Base-by-base conservation (phyloP, 2,797 vertebrate genomes). In the Enteromius afrohamiltoni region DNA sequence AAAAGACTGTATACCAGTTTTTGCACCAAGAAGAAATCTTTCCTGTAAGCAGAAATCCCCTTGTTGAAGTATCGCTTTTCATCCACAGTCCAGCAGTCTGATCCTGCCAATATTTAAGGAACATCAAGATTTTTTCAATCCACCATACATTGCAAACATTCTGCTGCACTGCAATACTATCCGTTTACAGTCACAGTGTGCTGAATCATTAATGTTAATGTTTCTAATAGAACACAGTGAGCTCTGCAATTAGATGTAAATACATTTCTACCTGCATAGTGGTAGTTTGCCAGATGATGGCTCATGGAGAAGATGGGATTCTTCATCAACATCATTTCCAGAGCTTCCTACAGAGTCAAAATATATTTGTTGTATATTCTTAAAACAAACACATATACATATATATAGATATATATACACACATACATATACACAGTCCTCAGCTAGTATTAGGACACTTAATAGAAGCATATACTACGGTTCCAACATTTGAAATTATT, bases 11-110 rank as follows among this genome's bases (percentile, higher is more conserved):
- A 9, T 92, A 95, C 98, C 95, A 98, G 94, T 88, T 98, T 99
- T 92, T 99, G 98, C 90, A 99, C 97, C 93, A 98, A 94, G 92
- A 99, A 97, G 89, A 99, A 99, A 85, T 99, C 98, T 87, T 98
- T 99, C 93, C 97, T 98, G 90, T 97, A 96, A 4, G 97, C 92
- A 16, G 95, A 90, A 88, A 99, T 97, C 88, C 97, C 98, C 93
- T 97, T 98, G 93, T 99, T 99, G 92, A 99, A 99, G 80, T 95
- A 95, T 68, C 94, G 97, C 91, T 96, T 96, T 95, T 99, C 98
- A 0, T 94, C 89, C 89, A 94, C 89, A 69, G 95, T 96, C 98
- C 98, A 99, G 88, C 93, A 95, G 93, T 99, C 98, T 19, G 98
- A 98, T 81, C 98, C 98, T 99, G 89, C 69, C 31, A 83, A 81